Evolutionary conservation across 2,797 vertebrate species (phyloP).

Genomic region (Darevskia nairensis): DNA sequence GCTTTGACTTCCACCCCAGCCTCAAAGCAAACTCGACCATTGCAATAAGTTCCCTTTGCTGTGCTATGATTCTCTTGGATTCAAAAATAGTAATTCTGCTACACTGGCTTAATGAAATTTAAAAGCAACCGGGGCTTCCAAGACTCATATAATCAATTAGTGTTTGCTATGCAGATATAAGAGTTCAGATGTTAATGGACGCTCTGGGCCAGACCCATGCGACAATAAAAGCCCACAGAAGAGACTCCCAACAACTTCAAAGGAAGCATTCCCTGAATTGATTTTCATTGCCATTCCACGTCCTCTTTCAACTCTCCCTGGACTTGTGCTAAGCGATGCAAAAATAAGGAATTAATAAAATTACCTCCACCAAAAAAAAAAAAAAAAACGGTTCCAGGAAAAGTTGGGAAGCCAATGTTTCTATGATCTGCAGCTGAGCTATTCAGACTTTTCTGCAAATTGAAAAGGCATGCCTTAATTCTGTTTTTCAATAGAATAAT

Average conservation of each 20-base stretch:
- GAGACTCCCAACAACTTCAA: not conserved
- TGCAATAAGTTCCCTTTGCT: not conserved
- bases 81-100: not conserved
- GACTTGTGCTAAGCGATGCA: not conserved
- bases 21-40: not conserved
- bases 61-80: not conserved
- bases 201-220: not conserved
- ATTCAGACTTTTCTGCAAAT: not conserved
- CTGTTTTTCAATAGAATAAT: not conserved
- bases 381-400: not conserved
- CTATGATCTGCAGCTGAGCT: not conserved
- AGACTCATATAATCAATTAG: not conserved
- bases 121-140: slow-evolving; percentile 25
- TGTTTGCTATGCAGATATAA: not conserved
- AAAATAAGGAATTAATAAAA: not conserved
- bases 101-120: not conserved
- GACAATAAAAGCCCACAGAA: not conserved
- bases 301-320: not conserved
- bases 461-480: not conserved
- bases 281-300: not conserved
- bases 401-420: slow-evolving; percentile 1
- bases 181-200: not conserved
- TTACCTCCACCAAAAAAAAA: not conserved
- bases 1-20: not conserved
- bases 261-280: not conserved